Base-by-base conservation (phyloP, 2,113 vertebrate species). In the Nothobranchius furzeri region DNA sequence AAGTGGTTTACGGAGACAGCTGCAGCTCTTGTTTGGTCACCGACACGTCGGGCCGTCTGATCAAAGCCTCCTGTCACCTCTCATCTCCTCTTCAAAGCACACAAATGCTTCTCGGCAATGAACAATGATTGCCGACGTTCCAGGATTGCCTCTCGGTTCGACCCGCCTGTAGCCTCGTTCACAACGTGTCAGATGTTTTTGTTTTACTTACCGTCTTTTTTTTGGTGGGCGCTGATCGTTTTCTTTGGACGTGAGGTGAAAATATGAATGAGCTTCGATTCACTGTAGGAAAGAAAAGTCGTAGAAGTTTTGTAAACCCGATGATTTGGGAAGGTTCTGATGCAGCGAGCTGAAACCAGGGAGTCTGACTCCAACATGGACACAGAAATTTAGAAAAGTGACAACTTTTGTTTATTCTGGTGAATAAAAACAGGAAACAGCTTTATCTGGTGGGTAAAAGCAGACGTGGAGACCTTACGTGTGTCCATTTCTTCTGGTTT, bases 11-110 rank as follows among this genome's bases (percentile, higher is more conserved):
- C 30, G 46, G 60, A 65, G 64, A 36, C 57, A 9, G 66, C 66
- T 75, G 76, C 70, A n/a, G 67, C 70, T 72, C 30, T 50, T 68
- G 50, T 62, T 76, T 3, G 46, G 69, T 53, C 64, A 43, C 73
- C 47, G 72, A 61, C 43, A 65, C 56, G 3, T 0, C 64, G 40
- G 11, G 30, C 63, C 11, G 53, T 15, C 37, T 66, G 65, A 85
- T 76, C 51, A 53, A 76, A 76, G 66, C 71, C 12, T 54, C 11
- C 37, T 3, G 46, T 78, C 68, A 3, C 51, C 70, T 82, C 69
- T 53, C 64, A 24, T 59, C 52, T 59, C 61, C 71, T 50, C 40
- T 70, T 73, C 61, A 66, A 73, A 78, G 58, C 24, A 3, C 48
- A 55, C 64, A 43, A 45, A 25, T 14, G 25, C 49, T 60, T 36